Percentiles rank a stretch among this genome's conserved stretches.
These are phyloP conservation scores for Pandemis heparana DNA, from an alignment of 2,888 invertebrate genomes.

Conservation along the genomic window DNA sequence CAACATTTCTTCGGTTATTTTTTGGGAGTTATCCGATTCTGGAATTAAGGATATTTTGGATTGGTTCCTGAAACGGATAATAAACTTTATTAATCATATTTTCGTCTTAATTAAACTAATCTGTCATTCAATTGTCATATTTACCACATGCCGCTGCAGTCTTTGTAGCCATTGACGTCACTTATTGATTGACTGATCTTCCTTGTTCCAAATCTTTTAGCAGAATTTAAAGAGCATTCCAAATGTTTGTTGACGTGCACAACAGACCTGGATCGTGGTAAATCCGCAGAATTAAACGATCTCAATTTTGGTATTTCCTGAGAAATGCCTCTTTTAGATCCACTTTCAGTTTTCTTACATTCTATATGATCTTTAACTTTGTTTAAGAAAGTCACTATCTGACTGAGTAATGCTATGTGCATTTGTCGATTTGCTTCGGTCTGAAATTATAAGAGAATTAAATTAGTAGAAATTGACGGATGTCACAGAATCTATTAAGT, in stretches of 20 bases:
- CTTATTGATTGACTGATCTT: slow-evolving; percentile 80
- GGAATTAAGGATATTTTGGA: slow-evolving; percentile 70
- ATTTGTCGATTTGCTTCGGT: slow-evolving; percentile 90
- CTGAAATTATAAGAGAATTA: slow-evolving; percentile 73
- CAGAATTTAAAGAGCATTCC: slow-evolving; percentile 63
- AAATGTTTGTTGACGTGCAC: slow-evolving; percentile 72
- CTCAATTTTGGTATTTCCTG: slow-evolving; percentile 53
- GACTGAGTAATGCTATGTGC: slow-evolving; percentile 90
- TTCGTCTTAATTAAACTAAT: background rate
- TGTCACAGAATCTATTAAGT: background rate
- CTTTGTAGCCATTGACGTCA: slow-evolving; percentile 76
- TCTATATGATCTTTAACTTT: slow-evolving; percentile 89
- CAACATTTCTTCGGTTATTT: slow-evolving; percentile 77
- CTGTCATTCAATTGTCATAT: background rate
- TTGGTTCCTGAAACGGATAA: slow-evolving; percentile 67
- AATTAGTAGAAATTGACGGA: background rate
- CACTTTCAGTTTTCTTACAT: slow-evolving; percentile 61
- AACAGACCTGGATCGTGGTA: slow-evolving; percentile 77
- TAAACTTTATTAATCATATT: background rate
- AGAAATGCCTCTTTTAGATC: slow-evolving; percentile 53
- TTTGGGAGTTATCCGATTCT: slow-evolving; percentile 67
- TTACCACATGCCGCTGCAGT: slow-evolving; percentile 64
- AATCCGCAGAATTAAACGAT: slow-evolving; percentile 64
- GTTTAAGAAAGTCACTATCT: slow-evolving; percentile 89
- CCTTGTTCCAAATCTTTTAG: slow-evolving; percentile 70